A percentile compares a stretch with the other conserved stretches of the same genome.
These are phyloP conservation scores for Epiblema foenella DNA, from an alignment of 2,888 invertebrate species.

Conservation along the genomic window DNA sequence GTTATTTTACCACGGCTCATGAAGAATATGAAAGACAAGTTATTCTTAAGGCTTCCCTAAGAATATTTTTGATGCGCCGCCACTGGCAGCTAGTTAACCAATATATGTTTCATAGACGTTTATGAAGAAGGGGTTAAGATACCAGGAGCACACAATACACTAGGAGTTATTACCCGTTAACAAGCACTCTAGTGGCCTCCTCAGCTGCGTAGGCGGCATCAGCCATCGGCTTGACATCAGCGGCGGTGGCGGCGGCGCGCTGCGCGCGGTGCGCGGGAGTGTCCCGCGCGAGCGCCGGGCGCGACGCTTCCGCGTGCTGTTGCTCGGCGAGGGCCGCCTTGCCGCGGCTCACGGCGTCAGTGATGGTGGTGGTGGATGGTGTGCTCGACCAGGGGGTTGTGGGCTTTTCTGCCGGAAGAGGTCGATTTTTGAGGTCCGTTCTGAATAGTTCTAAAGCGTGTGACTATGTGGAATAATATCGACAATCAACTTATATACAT, in stretches of 20 bases:
- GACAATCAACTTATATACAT: no score
- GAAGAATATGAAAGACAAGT: no score
- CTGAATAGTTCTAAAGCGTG: no score
- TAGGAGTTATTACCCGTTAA: conserved; percentile 69
- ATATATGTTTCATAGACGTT: no score
- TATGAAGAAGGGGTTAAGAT: no score
- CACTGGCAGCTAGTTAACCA: no score
- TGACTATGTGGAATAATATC: no score
- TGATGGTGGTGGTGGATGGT: conserved; percentile 69
- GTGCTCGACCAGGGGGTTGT: conserved; percentile 59
- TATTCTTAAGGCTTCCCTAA: no score
- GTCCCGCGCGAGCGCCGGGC: conserved; percentile 76
- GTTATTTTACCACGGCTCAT: no score
- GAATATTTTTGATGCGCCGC: no score
- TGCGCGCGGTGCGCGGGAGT: conserved; percentile 90
- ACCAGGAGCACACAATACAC: background rate
- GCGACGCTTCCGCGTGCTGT: conserved; percentile 80
- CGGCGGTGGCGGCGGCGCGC: conserved; percentile 87
- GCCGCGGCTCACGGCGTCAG: conserved; percentile 83
- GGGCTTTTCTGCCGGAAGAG: conserved; percentile 54
- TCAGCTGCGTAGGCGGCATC: conserved; percentile 88
- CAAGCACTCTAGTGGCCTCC: conserved; percentile 87
- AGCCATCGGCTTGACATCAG: conserved; percentile 86
- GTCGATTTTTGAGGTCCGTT: background rate
- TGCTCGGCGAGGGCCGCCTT: conserved; percentile 83